Evolutionary conservation across 1,140 invertebrate genomes (phyloP).

Genomic region (Tetramorium alpestre): DNA sequence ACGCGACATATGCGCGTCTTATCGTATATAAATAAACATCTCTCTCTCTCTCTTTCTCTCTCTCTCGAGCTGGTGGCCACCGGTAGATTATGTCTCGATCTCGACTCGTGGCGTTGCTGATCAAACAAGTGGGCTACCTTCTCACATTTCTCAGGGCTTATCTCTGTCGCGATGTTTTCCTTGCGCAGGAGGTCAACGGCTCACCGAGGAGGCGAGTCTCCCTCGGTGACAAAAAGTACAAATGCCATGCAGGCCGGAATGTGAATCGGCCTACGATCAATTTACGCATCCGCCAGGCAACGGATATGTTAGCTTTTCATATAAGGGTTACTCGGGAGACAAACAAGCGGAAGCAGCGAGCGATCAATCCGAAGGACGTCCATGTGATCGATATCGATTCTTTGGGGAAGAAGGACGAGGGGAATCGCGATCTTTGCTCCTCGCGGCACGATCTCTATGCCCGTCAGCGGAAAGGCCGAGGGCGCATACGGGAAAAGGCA

Average conservation of each 20-base stretch:
- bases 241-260: too few species aligned
- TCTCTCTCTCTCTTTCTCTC: not conserved
- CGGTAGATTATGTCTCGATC: not conserved
- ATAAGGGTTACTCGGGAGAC: not conserved
- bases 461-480: not conserved
- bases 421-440: not conserved
- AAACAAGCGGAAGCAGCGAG: not conserved
- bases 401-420: not conserved
- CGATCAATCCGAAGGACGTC: not conserved
- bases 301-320: not conserved
- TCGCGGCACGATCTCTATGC: not conserved
- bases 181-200: not conserved
- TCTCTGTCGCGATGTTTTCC: not conserved
- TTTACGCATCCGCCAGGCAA: not conserved
- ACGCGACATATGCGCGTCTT: not conserved
- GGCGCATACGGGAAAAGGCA: conserved; percentile 75
- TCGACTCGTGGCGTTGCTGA: not conserved
- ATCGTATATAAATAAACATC: conserved; percentile 36
- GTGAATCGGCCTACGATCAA: not conserved
- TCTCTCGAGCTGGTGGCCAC: not conserved
- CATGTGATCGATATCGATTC: not conserved
- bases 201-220: too few species aligned
- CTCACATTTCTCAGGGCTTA: not conserved
- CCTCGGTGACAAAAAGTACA: too few species aligned
- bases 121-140: not conserved